Evolutionary conservation across 2,888 invertebrate species (phyloP).

Genomic region (Polydrusus pterygomalis): DNA sequence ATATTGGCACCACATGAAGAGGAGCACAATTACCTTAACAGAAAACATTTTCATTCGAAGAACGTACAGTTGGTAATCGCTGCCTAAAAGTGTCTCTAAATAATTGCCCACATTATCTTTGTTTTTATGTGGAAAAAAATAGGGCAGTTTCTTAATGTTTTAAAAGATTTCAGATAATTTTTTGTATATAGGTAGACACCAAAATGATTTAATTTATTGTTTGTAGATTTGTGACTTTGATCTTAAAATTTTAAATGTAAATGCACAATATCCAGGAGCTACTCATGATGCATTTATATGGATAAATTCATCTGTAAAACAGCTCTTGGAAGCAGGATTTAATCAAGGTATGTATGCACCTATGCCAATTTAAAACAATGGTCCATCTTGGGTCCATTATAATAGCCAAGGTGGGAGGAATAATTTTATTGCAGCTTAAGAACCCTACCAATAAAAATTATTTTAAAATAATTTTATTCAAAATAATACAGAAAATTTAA

Average conservation of each 20-base stretch:
- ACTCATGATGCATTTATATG: slow-evolving; percentile 47
- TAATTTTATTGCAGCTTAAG: background rate
- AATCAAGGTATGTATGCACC: background rate
- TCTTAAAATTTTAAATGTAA: slow-evolving; percentile 51
- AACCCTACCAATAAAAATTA: background rate
- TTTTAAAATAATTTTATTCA: slow-evolving; percentile 5
- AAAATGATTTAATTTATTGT: slow-evolving; percentile 2
- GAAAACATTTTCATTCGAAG: slow-evolving; percentile 56
- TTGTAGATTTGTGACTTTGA: background rate
- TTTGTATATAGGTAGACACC: background rate
- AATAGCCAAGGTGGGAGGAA: background rate
- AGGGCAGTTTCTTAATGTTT: too few species aligned
- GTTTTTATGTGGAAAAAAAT: too few species aligned
- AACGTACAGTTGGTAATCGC: slow-evolving; percentile 48
- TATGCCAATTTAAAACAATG: background rate
- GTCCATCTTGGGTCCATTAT: slow-evolving; percentile 1
- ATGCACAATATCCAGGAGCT: slow-evolving; percentile 51
- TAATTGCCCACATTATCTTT: too few species aligned
- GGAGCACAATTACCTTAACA: slow-evolving; percentile 58
- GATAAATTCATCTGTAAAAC: slow-evolving; percentile 31
- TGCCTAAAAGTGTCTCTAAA: background rate
- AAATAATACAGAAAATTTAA: slow-evolving; percentile 5
- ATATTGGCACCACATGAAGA: slow-evolving; percentile 52
- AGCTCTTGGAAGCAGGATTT: background rate
- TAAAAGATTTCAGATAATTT: too few species aligned